Evolutionary conservation across 2,797 vertebrate genomes (phyloP), one percentile per base, ranked within the genome.

Genomic region (Luscinia megarhynchos): DNA sequence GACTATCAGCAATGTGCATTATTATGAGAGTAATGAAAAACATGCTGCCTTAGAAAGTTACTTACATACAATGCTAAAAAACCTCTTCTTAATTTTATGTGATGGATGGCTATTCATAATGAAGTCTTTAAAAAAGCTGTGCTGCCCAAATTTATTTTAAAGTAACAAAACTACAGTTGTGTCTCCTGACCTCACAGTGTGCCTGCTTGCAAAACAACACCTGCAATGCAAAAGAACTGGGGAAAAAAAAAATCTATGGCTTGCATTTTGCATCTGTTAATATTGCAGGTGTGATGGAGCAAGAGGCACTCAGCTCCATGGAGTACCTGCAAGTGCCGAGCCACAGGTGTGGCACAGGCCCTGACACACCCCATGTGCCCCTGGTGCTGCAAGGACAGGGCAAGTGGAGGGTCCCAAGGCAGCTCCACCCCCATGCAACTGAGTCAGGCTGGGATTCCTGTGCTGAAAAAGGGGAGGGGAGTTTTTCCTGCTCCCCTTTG

Each of bases 11-110:
- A 59, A 86, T 40, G 43, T 15, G 29, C 45, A 46, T 76, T 90
- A 81, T 58, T 95, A 30, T 15, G 13, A 53, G 38, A 69, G 67
- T 84, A 96, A 93, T 76, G 67, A 88, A 88, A 94, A 91, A 36
- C 90, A 79, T 4, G 41, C 20, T 86, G 45, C 9, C 59, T 73
- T 34, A 76, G 77, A 41, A 94, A 93, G 69, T 69, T 73, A 74
- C 32, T 89, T 82, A 87, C n/a, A 20, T 40, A 75, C 46, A 24
- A 76, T 18, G 32, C 48, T 81, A 75, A 78, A 84, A 90, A 73
- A 7, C 24, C 20, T 79, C 73, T 73, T 66, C 55, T 62, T 76
- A 43, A 62, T 72, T 75, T 91, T 57, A 30, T 73, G 59, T 73
- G 61, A 91, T 66, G 48, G 66, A 83, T 84, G 59, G 46, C 45